These are phyloP conservation scores for Nymphalis urticae DNA, from an alignment of 2,888 invertebrate species.

Conservation along the genomic window DNA sequence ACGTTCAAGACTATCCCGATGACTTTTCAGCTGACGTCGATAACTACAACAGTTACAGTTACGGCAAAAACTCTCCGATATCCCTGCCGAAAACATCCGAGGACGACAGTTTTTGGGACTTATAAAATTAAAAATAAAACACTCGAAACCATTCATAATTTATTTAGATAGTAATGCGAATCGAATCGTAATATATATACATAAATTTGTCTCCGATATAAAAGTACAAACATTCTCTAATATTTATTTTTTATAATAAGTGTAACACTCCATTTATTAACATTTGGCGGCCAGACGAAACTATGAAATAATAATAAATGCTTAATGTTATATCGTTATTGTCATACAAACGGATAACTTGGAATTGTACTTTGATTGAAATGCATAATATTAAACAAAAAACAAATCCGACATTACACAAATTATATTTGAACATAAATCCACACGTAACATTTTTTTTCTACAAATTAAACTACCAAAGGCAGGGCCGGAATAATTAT, in stretches of 20 bases:
- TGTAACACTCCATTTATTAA: slow-evolving; percentile 45
- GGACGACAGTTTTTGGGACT: slow-evolving; percentile 66
- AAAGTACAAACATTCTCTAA: slow-evolving; percentile 74
- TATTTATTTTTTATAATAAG: slow-evolving; percentile 42
- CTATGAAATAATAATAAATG: slow-evolving; percentile 31
- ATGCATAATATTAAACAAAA: slow-evolving; percentile 23
- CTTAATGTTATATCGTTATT: slow-evolving; percentile 27
- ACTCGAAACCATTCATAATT: slow-evolving; percentile 64
- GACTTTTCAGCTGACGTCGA: slow-evolving; percentile 66
- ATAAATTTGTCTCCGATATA: slow-evolving; percentile 64
- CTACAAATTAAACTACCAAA: too few species aligned
- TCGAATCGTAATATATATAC: slow-evolving; percentile 66
- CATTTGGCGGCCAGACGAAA: slow-evolving; percentile 49
- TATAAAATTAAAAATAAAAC: slow-evolving; percentile 50
- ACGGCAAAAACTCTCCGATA: slow-evolving; percentile 53
- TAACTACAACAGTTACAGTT: slow-evolving; percentile 57
- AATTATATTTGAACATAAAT: background rate
- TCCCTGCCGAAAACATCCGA: slow-evolving; percentile 60
- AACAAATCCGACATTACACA: background rate
- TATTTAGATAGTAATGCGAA: slow-evolving; percentile 65
- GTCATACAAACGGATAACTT: slow-evolving; percentile 26
- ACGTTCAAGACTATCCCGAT: slow-evolving; percentile 48
- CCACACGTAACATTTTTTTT: too few species aligned
- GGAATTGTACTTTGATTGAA: slow-evolving; percentile 27
- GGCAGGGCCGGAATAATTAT: too few species aligned